A percentile compares a stretch with the other conserved stretches of the same genome.
Conservation (phyloP, 2,888 invertebrate genomes). For the Dicyrtoma fusca region DNA sequence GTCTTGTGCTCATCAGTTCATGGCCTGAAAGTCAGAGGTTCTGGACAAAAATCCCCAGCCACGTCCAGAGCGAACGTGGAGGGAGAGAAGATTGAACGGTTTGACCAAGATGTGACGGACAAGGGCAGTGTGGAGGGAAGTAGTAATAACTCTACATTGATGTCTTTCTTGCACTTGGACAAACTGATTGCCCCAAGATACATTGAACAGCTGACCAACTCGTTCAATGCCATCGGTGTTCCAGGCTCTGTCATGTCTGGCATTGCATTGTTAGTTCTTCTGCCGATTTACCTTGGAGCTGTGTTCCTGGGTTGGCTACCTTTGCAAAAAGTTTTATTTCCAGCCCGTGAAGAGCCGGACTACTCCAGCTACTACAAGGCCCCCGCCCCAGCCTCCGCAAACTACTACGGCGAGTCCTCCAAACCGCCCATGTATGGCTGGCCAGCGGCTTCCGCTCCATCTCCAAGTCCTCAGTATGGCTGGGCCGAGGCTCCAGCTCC, state of each 20-base stretch:
- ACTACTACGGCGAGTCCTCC: constrained; percentile 1
- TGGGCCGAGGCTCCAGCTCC: constrained; percentile 5
- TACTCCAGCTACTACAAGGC: constrained; percentile 6
- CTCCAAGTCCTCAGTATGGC: constrained; percentile 9
- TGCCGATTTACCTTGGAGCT: constrained; percentile 1
- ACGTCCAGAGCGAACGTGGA: too few species aligned
- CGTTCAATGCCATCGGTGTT: constrained; percentile 10
- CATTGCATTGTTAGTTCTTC: neutral
- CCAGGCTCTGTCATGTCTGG: constrained; percentile 9
- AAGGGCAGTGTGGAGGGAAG: neutral
- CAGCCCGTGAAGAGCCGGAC: constrained; percentile 1
- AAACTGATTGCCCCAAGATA: constrained; percentile 5
- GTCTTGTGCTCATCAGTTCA: too few species aligned
- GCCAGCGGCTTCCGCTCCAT: constrained; percentile 10
- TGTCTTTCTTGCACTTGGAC: neutral
- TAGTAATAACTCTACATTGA: neutral
- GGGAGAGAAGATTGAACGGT: too few species aligned
- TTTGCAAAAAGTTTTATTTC: neutral
- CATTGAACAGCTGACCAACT: neutral
- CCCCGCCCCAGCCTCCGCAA: neutral
- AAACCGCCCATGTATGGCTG: constrained; percentile 2
- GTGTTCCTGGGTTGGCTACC: constrained; percentile 5
- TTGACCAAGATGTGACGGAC: too few species aligned
- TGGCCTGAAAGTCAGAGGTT: too few species aligned
- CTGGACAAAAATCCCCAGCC: too few species aligned